These are phyloP conservation scores for Drosophila punjabiensis DNA, from an alignment of 1,140 invertebrate genomes.

Conservation along the genomic window DNA sequence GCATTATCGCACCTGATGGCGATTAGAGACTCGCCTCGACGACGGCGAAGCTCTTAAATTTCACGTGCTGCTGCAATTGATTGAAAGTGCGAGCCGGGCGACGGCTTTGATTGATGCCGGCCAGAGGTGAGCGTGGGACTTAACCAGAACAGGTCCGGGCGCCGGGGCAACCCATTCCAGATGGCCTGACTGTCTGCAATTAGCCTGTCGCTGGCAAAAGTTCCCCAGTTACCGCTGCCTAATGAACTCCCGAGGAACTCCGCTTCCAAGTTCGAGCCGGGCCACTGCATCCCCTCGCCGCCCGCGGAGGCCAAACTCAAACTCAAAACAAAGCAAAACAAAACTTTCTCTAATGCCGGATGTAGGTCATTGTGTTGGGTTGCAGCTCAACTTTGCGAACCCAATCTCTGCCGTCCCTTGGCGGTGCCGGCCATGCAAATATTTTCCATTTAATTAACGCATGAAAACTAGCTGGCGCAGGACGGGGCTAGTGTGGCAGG, in stretches of 20 bases:
- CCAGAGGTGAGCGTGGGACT: slow-evolving; percentile 9
- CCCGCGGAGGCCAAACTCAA: not conserved
- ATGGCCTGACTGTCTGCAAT: slow-evolving; percentile 25
- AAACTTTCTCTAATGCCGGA: slow-evolving; percentile 69
- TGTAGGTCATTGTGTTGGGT: slow-evolving; percentile 73
- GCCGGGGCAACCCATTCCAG: not conserved
- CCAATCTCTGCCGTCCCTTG: slow-evolving; percentile 23
- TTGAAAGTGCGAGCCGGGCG: slow-evolving; percentile 44
- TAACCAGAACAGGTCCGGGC: not conserved
- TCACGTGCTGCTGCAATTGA: slow-evolving; percentile 44
- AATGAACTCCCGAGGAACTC: slow-evolving; percentile 48
- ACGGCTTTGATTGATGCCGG: slow-evolving; percentile 52
- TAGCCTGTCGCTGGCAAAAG: slow-evolving; percentile 20
- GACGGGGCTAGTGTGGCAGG: slow-evolving; percentile 12
- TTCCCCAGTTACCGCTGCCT: slow-evolving; percentile 11
- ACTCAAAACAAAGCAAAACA: slow-evolving; percentile 23
- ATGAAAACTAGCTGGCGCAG: slow-evolving; percentile 59
- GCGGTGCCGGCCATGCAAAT: slow-evolving; percentile 58
- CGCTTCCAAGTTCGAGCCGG: slow-evolving; percentile 7
- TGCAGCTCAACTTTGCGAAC: slow-evolving; percentile 60
- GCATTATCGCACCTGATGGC: slow-evolving; percentile 73
- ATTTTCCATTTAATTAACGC: slow-evolving; percentile 83
- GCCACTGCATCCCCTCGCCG: not conserved
- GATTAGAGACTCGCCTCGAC: slow-evolving; percentile 52
- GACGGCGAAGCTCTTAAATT: slow-evolving; percentile 48